These are phyloP conservation scores for Barypeithes pellucidus DNA, from an alignment of 2,888 invertebrate species.

Conservation along the genomic window DNA sequence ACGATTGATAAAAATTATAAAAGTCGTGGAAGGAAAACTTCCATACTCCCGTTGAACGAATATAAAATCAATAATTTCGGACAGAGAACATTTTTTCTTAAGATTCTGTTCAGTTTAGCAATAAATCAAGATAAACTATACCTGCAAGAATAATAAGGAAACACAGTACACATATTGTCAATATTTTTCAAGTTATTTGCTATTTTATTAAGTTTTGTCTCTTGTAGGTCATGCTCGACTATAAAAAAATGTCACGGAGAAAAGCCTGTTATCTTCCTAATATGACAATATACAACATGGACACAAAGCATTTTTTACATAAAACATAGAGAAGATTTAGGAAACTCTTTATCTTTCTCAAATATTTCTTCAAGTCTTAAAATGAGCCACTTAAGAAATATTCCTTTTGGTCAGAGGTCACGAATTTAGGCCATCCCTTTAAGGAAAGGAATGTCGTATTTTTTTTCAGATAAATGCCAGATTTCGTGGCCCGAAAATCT, in stretches of 20 bases:
- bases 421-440: constrained; percentile 38
- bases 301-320: constrained; percentile 19
- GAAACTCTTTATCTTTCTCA: constrained; percentile 12
- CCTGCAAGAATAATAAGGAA: constrained; percentile 7
- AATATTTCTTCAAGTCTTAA: constrained; percentile 29
- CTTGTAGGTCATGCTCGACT: background rate
- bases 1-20: background rate
- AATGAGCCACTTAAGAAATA: constrained; percentile 32
- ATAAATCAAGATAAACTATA: constrained; percentile 21
- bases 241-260: constrained; percentile 15
- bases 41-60: constrained; percentile 16
- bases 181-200: constrained; percentile 1
- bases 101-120: constrained; percentile 19
- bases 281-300: constrained; percentile 5
- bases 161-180: constrained; percentile 12
- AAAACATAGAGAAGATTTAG: constrained; percentile 6
- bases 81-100: constrained; percentile 13
- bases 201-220: constrained; percentile 6
- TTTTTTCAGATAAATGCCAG: constrained; percentile 28
- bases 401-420: constrained; percentile 34
- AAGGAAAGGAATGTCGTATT: constrained; percentile 16
- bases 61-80: constrained; percentile 18
- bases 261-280: constrained; percentile 10
- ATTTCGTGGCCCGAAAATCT: constrained; percentile 18
- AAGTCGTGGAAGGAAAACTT: background rate